These are phyloP conservation scores for Valencia hispanica DNA, from an alignment of 2,797 vertebrate genomes.

Conservation along the genomic window DNA sequence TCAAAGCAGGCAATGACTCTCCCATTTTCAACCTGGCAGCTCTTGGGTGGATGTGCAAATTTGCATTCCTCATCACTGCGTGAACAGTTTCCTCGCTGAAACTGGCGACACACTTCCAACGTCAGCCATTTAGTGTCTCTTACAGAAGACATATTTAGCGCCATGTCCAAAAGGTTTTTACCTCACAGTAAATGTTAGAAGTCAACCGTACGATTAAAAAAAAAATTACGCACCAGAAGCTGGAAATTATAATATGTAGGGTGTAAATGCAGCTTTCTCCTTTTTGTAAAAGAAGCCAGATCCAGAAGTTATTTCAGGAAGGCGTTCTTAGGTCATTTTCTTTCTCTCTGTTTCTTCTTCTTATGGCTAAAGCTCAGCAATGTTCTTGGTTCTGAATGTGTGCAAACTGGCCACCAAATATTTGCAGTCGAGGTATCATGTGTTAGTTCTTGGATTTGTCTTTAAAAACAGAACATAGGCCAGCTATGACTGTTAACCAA, in stretches of 20 bases:
- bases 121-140: conserved; percentile 99
- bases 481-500: conserved; percentile 61
- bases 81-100: conserved; percentile 98
- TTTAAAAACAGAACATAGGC: conserved; percentile 58
- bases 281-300: conserved; percentile 51
- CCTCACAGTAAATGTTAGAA: conserved; percentile 40
- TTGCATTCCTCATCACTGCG: conserved; percentile 99
- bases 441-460: conserved; percentile 65
- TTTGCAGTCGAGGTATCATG: conserved; percentile 79
- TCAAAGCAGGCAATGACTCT: conserved; percentile 99
- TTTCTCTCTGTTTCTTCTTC: conserved; percentile 29
- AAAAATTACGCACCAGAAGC: conserved; percentile 30
- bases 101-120: conserved; percentile 98
- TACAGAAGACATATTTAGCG: conserved; percentile 92
- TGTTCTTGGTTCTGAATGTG: conserved; percentile 61
- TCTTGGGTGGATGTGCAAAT: conserved; percentile 99
- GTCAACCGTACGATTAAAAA: conserved; percentile 27
- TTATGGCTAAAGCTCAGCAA: conserved; percentile 50
- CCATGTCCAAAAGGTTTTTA: conserved; percentile 82
- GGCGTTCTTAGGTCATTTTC: conserved; percentile 71
- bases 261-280: conserved; percentile 23
- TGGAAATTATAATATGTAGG: conserved; percentile 11
- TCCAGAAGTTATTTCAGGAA: conserved; percentile 60
- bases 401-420: conserved; percentile 74
- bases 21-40: conserved; percentile 99